These are phyloP conservation scores for Sminthurides bifidus DNA, from an alignment of 1,140 invertebrate species.

Conservation along the genomic window DNA sequence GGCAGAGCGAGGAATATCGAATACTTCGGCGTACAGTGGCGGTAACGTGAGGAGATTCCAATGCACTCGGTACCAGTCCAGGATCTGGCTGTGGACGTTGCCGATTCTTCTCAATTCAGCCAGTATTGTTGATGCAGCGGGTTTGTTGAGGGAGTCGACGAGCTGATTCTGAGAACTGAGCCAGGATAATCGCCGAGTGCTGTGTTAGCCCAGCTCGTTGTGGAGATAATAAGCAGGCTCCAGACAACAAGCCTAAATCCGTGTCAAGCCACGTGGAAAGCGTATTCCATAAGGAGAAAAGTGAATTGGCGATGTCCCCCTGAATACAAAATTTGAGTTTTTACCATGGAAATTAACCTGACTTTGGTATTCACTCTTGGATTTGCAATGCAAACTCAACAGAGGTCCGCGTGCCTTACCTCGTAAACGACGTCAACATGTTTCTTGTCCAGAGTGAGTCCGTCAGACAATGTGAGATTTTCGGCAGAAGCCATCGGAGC, in stretches of 20 bases:
- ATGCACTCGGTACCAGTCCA: slow-evolving; percentile 80
- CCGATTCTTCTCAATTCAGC: slow-evolving; percentile 70
- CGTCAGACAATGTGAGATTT: slow-evolving; percentile 82
- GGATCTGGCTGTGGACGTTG: slow-evolving; percentile 64
- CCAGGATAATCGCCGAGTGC: slow-evolving; percentile 62
- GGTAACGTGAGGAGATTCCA: slow-evolving; percentile 72
- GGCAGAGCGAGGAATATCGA: slow-evolving; percentile 88
- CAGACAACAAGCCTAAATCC: slow-evolving; percentile 80
- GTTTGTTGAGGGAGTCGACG: slow-evolving; percentile 62
- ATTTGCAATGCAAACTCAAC: background rate
- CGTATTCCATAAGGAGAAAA: slow-evolving; percentile 58
- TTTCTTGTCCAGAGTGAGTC: slow-evolving; percentile 66
- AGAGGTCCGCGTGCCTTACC: slow-evolving; percentile 43
- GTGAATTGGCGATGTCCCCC: slow-evolving; percentile 56
- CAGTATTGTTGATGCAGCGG: slow-evolving; percentile 38
- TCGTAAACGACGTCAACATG: slow-evolving; percentile 88
- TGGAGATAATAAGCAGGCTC: slow-evolving; percentile 68
- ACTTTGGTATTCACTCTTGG: background rate
- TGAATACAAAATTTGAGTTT: slow-evolving; percentile 34
- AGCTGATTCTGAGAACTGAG: slow-evolving; percentile 65
- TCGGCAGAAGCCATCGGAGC: slow-evolving; percentile 66
- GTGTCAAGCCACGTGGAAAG: slow-evolving; percentile 53
- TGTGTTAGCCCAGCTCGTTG: slow-evolving; percentile 68
- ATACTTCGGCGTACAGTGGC: slow-evolving; percentile 90
- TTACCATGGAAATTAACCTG: background rate